phyloP scores from a whole-genome alignment of 2,113 vertebrate genomes.

The Ahaetulla prasina region DNA sequence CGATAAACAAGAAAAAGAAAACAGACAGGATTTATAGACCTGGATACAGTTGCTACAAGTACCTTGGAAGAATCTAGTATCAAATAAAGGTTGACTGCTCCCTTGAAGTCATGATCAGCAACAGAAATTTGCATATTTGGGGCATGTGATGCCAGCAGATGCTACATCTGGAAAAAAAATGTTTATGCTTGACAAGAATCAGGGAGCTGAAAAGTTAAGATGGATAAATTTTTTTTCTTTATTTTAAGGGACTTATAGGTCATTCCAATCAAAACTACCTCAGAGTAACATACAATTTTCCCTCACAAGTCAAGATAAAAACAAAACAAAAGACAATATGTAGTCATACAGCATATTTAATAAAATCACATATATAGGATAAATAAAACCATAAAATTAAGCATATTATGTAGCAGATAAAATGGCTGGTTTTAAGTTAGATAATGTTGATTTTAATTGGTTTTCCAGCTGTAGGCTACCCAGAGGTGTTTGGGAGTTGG shows the following conservation, averaged over 20 bases:
- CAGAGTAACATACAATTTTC: background rate
- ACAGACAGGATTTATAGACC: background rate
- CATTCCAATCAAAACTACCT: background rate
- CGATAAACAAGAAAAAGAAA: background rate
- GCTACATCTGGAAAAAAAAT: background rate
- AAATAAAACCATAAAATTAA: background rate
- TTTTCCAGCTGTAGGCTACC: background rate
- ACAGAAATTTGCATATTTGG: background rate
- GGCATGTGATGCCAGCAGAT: background rate
- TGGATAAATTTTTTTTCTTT: background rate
- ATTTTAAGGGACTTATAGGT: background rate
- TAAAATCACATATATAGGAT: background rate
- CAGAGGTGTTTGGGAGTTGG: background rate
- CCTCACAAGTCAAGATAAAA: background rate
- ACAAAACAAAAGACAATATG: background rate
- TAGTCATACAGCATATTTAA: background rate
- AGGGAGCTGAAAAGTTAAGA: background rate
- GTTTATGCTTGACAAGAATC: background rate
- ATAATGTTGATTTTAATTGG: background rate
- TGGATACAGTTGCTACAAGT: background rate
- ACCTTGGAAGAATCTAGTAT: background rate
- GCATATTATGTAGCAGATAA: background rate
- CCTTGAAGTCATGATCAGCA: background rate
- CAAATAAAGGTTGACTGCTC: background rate
- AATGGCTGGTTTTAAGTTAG: background rate